Evolutionary conservation across 2,113 vertebrate species (phyloP), one percentile per base, ranked within the genome.

Genomic region (Gadus chalcogrammus): DNA sequence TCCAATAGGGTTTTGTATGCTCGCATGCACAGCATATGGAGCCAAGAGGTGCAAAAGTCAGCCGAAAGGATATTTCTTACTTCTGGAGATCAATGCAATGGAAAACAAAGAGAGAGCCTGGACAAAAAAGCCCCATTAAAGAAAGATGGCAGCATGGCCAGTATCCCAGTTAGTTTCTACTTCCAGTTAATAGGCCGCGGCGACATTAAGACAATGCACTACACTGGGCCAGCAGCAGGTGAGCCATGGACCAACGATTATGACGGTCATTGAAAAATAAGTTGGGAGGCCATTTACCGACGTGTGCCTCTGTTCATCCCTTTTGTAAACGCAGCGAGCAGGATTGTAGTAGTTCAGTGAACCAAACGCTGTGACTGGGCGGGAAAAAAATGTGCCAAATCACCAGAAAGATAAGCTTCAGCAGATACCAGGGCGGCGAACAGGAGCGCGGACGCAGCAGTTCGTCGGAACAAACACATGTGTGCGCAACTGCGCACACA

Each of bases 1-100:
- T 48, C 42, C 7, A 48, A 35, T 35, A 35, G 31, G 31, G 31
- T 35, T 35, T 35, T 35, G 2, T 35, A 35, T 35, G 31, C 42
- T 48, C 9, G 42, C 8, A 48, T 48, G 42, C 42, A 48, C 42
- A 48, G 42, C 42, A 12, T 9, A 13, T 27, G 1, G 52, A 67
- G 81, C 83, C 84, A 83, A 82, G 73, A 64, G 74, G 61, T 81
- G 73, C 69, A 80, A 82, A 72, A 66, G 74, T 76, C 61, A 9
- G n/a, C 72, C 77, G 69, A 75, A 72, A 31, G 68, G 80, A 69
- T 13, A 48, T 48, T 48, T 9, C 42, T 9, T 48, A 7, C 42
- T 48, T 48, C 42, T 48, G 42, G 42, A 48, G 42, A 72, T 76
- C 62, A 79, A 75, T 73, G 76, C 52, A 20, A 52, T 42, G 31